Percentiles rank a stretch among this genome's conserved stretches.
These are phyloP conservation scores for Piezodorus guildinii DNA, from an alignment of 1,140 invertebrate genomes.

Conservation along the genomic window DNA sequence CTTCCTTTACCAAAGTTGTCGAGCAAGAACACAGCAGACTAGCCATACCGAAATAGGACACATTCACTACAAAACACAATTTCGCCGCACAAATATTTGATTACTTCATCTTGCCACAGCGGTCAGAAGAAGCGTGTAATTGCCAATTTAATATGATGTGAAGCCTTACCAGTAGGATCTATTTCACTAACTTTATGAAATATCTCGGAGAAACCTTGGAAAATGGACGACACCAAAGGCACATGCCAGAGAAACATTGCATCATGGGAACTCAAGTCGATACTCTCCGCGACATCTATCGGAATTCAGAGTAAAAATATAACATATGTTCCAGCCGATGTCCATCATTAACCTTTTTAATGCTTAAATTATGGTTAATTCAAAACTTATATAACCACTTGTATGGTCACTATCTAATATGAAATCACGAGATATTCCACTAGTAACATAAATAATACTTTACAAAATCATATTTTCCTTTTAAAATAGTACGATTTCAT, in stretches of 20 bases:
- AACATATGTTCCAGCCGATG: neutral
- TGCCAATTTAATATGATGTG: neutral
- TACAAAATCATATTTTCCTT: too few relatives aligned
- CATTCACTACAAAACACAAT: slow-evolving; percentile 15
- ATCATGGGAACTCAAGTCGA: slow-evolving; percentile 36
- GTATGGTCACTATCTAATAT: too few relatives aligned
- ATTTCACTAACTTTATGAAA: slow-evolving; percentile 45
- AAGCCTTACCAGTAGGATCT: slow-evolving; percentile 36
- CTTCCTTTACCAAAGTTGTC: slow-evolving; percentile 31
- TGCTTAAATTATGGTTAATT: too few relatives aligned
- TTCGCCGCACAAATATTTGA: slow-evolving; percentile 6
- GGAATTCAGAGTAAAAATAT: slow-evolving; percentile 15
- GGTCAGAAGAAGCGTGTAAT: neutral
- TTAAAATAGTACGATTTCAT: too few relatives aligned
- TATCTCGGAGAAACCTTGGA: slow-evolving; percentile 49
- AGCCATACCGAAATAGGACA: slow-evolving; percentile 25
- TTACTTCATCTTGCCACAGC: neutral
- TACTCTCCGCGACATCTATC: slow-evolving; percentile 22
- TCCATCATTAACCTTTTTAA: too few relatives aligned
- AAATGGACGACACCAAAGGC: slow-evolving; percentile 54
- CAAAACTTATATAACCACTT: too few relatives aligned
- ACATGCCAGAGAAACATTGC: slow-evolving; percentile 50
- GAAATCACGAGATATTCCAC: too few relatives aligned
- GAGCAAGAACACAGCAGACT: slow-evolving; percentile 18
- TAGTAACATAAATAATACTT: too few relatives aligned